Percentiles rank a stretch among this genome's conserved stretches.
These are phyloP conservation scores for Athalia cordata DNA, from an alignment of 2,888 invertebrate species.

Conservation along the genomic window DNA sequence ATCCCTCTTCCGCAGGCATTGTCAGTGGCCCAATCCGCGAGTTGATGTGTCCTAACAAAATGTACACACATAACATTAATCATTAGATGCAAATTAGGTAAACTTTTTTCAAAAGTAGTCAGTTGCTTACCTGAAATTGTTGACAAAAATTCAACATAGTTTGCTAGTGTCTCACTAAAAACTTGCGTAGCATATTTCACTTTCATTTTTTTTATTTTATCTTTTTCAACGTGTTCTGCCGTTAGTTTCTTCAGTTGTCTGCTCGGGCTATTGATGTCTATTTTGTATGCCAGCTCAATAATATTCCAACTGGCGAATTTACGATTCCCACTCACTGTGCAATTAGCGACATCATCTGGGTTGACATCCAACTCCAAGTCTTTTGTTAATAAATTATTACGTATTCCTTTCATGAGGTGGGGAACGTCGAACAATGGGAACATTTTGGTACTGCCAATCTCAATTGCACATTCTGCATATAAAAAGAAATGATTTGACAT, in stretches of 20 bases:
- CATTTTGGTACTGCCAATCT: no score
- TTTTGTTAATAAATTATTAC: no score
- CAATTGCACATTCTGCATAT: no score
- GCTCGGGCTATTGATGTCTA: conserved; percentile 4
- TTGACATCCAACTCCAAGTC: no score
- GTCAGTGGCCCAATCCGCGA: conserved; percentile 18
- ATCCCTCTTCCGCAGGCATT: conserved; percentile 10
- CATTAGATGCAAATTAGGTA: neutral
- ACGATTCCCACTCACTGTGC: no score
- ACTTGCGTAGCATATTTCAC: conserved; percentile 25
- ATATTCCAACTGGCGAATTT: conserved; percentile 32
- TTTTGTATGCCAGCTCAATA: conserved; percentile 18
- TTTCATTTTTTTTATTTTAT: conserved; percentile 22
- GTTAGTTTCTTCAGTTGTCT: conserved; percentile 6
- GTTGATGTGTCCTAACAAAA: conserved; percentile 11
- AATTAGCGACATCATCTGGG: no score
- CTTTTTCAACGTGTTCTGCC: neutral
- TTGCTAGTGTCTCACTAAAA: conserved; percentile 21
- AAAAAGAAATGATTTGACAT: no score
- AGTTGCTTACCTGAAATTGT: conserved; percentile 5
- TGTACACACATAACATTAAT: neutral
- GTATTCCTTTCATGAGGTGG: no score
- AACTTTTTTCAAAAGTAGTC: neutral
- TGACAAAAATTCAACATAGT: neutral
- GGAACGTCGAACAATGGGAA: no score